Conservation (phyloP, 2,888 invertebrate species). For the Cantharis flavilabris region DNA sequence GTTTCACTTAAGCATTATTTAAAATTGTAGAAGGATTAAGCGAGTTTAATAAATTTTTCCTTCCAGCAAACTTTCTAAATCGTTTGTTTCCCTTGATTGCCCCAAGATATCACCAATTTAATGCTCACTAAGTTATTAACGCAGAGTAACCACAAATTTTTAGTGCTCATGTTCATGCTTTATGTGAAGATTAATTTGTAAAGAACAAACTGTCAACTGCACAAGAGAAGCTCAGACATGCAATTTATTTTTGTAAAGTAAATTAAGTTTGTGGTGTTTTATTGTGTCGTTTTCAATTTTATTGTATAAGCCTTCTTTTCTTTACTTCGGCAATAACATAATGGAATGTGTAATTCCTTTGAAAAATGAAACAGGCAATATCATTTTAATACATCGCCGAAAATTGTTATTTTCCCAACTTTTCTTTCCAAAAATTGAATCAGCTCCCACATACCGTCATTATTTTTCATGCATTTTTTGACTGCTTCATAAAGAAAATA, state of each 20-base stretch:
- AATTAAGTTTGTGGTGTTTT: constrained; percentile 13
- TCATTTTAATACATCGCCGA: not conserved
- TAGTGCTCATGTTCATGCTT: not conserved
- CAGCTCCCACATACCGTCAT: not conserved
- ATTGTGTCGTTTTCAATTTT: constrained; percentile 10
- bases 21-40: not conserved
- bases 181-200: constrained; percentile 13
- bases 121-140: not conserved
- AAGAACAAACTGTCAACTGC: constrained; percentile 7
- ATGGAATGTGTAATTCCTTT: not conserved
- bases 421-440: not conserved
- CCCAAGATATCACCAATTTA: not conserved
- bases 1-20: not conserved
- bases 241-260: constrained; percentile 14
- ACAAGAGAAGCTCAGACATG: constrained; percentile 11
- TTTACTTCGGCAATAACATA: not conserved
- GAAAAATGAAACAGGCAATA: not conserved
- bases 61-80: not conserved
- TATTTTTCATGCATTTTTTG: not conserved
- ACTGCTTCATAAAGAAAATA: not conserved
- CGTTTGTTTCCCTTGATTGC: not conserved
- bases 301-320: constrained; percentile 1
- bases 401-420: not conserved
- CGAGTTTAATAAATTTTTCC: not conserved
- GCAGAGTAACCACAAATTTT: not conserved